Percentiles rank a stretch among this genome's conserved stretches.
These are phyloP conservation scores for Caranx melampygus DNA, from an alignment of 2,113 vertebrate species.

Conservation along the genomic window DNA sequence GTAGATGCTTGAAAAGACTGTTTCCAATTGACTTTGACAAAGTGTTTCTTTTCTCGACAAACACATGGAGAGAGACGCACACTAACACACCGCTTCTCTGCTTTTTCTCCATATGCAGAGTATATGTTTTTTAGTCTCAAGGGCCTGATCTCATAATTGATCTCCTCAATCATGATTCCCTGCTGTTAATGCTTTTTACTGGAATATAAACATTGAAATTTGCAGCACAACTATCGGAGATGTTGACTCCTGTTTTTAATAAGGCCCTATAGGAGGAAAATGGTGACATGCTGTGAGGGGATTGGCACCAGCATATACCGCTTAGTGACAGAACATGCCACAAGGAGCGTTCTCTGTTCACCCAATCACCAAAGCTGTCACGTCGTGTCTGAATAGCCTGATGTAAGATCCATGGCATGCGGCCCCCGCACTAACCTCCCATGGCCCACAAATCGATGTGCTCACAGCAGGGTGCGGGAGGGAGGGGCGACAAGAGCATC, in stretches of 20 bases:
- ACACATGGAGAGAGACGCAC: not conserved
- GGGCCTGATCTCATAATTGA: conserved; percentile 26
- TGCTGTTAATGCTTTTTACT: not conserved
- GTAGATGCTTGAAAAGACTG: conserved; percentile 36
- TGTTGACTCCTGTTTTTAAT: conserved; percentile 39
- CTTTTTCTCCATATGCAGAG: not conserved
- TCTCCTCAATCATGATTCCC: conserved; percentile 5
- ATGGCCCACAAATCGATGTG: conserved; percentile 72
- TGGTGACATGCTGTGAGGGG: not conserved
- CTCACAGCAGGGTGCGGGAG: conserved; percentile 55
- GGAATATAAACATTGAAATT: conserved; percentile 23
- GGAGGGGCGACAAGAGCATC: conserved; percentile 37
- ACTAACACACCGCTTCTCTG: not conserved
- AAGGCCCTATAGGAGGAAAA: conserved; percentile 32
- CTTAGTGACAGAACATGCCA: conserved; percentile 65
- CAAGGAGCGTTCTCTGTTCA: conserved; percentile 46
- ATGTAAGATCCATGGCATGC: conserved; percentile 72
- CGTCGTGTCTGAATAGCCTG: conserved; percentile 71
- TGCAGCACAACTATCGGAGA: conserved; percentile 10
- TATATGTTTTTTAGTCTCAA: conserved; percentile 2
- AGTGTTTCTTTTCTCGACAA: conserved; percentile 35
- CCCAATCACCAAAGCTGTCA: conserved; percentile 72
- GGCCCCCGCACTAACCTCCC: conserved; percentile 60
- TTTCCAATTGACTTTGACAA: conserved; percentile 55
- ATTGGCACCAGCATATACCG: conserved; percentile 29